Evolutionary conservation across 1,140 invertebrate genomes (phyloP).

Genomic region (Drosophila ercepeae): DNA sequence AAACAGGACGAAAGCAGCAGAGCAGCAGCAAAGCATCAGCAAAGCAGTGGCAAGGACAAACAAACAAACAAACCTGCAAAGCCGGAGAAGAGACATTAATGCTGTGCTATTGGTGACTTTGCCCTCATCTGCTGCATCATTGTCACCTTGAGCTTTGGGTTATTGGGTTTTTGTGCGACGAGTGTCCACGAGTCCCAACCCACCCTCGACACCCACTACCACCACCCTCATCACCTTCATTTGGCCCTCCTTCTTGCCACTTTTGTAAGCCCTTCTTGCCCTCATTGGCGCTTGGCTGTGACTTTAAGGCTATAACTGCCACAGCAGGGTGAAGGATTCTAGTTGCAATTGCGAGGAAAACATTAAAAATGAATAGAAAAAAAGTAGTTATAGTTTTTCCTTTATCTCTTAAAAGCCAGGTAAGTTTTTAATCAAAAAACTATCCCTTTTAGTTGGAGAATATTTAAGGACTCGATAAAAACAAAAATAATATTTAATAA

Average conservation of each 20-base stretch:
- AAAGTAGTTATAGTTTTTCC: too few relatives aligned
- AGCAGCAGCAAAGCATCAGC: neutral
- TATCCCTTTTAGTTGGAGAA: too few relatives aligned
- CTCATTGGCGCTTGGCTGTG: conserved; percentile 13
- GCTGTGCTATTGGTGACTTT: conserved; percentile 48
- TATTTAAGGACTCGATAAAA: neutral
- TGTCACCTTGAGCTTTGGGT: conserved; percentile 78
- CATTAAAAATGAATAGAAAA: neutral
- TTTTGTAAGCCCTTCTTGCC: neutral
- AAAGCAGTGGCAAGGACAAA: conserved; percentile 48
- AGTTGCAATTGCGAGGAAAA: conserved; percentile 5
- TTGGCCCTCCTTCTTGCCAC: neutral
- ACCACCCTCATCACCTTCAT: conserved; percentile 16
- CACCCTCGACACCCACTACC: neutral
- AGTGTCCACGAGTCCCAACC: neutral
- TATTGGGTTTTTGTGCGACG: conserved; percentile 71
- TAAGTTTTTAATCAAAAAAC: too few relatives aligned
- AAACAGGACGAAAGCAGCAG: too few relatives aligned
- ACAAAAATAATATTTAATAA: conserved; percentile 3
- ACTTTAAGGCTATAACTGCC: conserved; percentile 20
- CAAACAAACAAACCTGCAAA: conserved; percentile 42
- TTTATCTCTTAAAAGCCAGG: too few relatives aligned
- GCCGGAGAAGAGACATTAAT: conserved; percentile 15
- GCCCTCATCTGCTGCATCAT: conserved; percentile 61
- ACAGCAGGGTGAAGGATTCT: conserved; percentile 12